Conservation (phyloP, 2,888 invertebrate species). For the Blastobasis adustella region DNA sequence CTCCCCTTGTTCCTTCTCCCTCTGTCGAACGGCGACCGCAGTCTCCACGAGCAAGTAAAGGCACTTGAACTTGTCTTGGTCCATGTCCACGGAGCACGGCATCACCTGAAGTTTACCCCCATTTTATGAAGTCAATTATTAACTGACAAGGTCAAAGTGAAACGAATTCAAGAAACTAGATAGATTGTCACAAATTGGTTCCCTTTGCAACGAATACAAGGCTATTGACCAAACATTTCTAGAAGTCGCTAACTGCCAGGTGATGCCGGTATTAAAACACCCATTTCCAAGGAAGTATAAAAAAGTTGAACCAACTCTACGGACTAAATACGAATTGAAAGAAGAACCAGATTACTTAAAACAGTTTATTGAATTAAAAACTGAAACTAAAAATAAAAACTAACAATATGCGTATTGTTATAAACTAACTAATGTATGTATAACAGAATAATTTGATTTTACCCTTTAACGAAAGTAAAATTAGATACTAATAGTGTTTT, state of each 20-base stretch:
- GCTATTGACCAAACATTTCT: background rate
- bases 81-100: constrained; percentile 29
- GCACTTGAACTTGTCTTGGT: constrained; percentile 54
- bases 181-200: background rate
- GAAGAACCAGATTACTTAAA: constrained; percentile 16
- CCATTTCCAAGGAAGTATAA: constrained; percentile 25
- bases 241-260: constrained; percentile 27
- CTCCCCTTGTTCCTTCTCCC: constrained; percentile 48
- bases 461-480: constrained; percentile 14
- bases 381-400: constrained; percentile 8
- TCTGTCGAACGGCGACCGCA: constrained; percentile 55
- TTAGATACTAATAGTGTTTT: constrained; percentile 38
- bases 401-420: constrained; percentile 2
- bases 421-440: constrained; percentile 5
- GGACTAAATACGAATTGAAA: constrained; percentile 19
- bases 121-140: background rate
- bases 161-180: too few relatives aligned
- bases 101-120: constrained; percentile 48
- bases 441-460: constrained; percentile 5
- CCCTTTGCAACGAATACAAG: background rate
- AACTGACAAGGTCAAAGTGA: background rate
- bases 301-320: constrained; percentile 15
- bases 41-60: constrained; percentile 57
- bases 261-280: constrained; percentile 66
- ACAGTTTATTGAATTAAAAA: constrained; percentile 8